Percentiles rank a stretch among this genome's conserved stretches.
Evolutionary conservation across 2,113 vertebrate species (phyloP).

Genomic region (Cryptomyrus ogoouensis): DNA sequence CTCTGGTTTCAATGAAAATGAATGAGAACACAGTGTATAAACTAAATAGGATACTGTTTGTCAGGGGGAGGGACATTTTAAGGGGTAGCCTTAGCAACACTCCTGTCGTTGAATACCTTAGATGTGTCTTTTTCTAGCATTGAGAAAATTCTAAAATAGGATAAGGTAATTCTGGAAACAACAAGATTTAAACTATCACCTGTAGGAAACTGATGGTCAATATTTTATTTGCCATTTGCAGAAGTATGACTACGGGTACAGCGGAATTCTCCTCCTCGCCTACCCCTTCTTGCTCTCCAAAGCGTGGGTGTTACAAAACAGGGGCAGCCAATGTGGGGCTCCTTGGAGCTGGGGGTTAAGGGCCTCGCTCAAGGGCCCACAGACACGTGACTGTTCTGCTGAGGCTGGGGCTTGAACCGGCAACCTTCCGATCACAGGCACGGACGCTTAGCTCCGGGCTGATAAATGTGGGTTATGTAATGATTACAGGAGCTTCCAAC

Average conservation of each 20-base stretch:
- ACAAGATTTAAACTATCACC: neutral
- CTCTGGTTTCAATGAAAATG: neutral
- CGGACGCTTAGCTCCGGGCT: neutral
- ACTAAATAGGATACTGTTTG: neutral
- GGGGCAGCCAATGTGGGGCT: neutral
- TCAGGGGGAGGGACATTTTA: neutral
- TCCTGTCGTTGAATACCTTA: neutral
- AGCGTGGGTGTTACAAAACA: neutral
- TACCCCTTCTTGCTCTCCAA: neutral
- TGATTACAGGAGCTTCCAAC: neutral
- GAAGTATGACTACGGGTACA: neutral
- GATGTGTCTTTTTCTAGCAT: neutral
- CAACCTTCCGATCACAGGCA: neutral
- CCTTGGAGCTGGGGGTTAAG: neutral
- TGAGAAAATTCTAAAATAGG: neutral
- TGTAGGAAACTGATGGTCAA: neutral
- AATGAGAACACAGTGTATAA: neutral
- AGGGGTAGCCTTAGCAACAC: no score
- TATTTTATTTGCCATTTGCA: neutral
- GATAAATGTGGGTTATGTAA: neutral
- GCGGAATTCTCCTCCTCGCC: neutral
- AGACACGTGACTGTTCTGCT: neutral
- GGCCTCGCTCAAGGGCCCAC: neutral
- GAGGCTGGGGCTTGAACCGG: neutral
- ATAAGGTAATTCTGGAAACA: neutral